Evolutionary conservation across 2,888 invertebrate species (phyloP).

Genomic region (Monoplex corrugatus): DNA sequence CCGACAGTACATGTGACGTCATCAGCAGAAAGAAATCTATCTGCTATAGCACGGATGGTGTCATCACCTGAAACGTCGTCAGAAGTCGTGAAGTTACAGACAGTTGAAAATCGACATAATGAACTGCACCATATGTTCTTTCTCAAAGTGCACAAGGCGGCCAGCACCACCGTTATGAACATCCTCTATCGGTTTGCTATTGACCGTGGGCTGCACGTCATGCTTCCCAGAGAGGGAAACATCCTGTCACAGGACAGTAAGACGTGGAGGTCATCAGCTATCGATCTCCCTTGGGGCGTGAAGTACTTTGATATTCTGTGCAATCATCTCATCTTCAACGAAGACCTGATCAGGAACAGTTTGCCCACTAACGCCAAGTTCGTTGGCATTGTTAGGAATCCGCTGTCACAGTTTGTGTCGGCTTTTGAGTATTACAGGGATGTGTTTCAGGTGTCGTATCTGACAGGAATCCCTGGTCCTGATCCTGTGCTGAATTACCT

Average conservation of each 20-base stretch:
- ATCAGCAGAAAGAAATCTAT: too few relatives aligned
- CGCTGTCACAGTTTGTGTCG: conserved; percentile 49
- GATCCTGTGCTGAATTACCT: conserved; percentile 38
- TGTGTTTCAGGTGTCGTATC: background rate
- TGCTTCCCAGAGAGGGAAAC: conserved; percentile 40
- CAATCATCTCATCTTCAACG: conserved; percentile 52
- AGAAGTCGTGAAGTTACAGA: too few relatives aligned
- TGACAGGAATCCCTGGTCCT: conserved; percentile 25
- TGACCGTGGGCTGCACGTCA: conserved; percentile 48
- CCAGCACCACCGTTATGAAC: conserved; percentile 55
- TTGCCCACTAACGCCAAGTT: conserved; percentile 34
- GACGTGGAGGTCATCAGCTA: background rate
- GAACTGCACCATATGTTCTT: conserved; percentile 49
- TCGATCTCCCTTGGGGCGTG: conserved; percentile 25
- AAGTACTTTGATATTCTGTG: conserved; percentile 46
- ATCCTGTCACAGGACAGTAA: conserved; percentile 30
- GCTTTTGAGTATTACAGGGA: conserved; percentile 49
- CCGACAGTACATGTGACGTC: too few relatives aligned
- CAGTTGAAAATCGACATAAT: too few relatives aligned
- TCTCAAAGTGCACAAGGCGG: conserved; percentile 59
- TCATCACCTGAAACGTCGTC: too few relatives aligned
- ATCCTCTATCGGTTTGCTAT: conserved; percentile 54
- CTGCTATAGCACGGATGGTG: too few relatives aligned
- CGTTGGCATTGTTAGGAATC: conserved; percentile 50
- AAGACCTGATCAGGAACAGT: background rate